These are phyloP conservation scores for Drosophila carrolli DNA, from an alignment of 1,140 invertebrate genomes.

Conservation along the genomic window DNA sequence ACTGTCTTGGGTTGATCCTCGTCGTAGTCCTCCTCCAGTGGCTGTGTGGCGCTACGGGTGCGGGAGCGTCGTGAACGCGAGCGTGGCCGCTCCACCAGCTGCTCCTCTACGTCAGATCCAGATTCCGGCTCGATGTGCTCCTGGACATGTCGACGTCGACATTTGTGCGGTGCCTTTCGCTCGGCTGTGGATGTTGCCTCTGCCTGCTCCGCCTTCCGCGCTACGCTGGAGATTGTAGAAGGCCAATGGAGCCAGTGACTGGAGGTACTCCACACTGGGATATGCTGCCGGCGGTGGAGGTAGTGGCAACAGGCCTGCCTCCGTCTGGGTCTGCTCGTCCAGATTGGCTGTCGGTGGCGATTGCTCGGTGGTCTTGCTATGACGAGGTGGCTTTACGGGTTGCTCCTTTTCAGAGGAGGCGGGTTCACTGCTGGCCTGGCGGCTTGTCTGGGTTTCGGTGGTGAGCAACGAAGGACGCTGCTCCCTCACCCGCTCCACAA, in stretches of 20 bases:
- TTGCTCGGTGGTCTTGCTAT: constrained; percentile 70
- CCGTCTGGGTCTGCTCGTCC: constrained; percentile 79
- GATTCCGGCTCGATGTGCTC: constrained; percentile 49
- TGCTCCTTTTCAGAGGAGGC: constrained; percentile 54
- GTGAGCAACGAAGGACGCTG: constrained; percentile 59
- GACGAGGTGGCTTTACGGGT: constrained; percentile 74
- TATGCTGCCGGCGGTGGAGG: constrained; percentile 85
- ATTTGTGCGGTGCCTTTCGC: constrained; percentile 66
- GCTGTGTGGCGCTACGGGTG: constrained; percentile 83
- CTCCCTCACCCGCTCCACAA: constrained; percentile 85
- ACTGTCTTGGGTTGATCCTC: constrained; percentile 85
- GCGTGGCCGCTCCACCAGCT: constrained; percentile 80
- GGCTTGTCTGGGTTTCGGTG: constrained; percentile 74
- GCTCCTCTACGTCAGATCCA: constrained; percentile 69
- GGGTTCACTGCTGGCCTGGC: constrained; percentile 69
- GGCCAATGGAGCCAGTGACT: constrained; percentile 83
- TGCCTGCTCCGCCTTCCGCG: constrained; percentile 82
- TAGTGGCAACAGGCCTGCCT: constrained; percentile 86
- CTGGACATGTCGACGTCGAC: constrained; percentile 73
- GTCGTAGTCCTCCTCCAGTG: constrained; percentile 69
- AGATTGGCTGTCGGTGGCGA: constrained; percentile 43
- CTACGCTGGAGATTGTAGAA: constrained; percentile 85
- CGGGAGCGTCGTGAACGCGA: constrained; percentile 71
- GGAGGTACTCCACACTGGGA: constrained; percentile 86
- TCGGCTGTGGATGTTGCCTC: constrained; percentile 39